Conservation (phyloP, 2,797 vertebrate species). For the Naso thynnoides region DNA sequence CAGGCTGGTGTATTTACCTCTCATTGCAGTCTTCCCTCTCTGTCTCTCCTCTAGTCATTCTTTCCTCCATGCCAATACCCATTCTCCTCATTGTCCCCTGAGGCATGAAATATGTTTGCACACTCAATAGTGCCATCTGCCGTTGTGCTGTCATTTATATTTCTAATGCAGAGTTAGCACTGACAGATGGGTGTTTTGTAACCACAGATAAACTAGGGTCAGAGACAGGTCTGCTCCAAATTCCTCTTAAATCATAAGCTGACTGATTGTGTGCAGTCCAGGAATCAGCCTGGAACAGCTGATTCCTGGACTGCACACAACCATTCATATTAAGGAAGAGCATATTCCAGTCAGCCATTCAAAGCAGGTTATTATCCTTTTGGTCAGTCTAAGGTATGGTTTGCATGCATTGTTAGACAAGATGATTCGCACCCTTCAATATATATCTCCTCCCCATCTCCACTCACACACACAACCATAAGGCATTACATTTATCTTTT, state of each 20-base stretch:
- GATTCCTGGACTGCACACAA: conserved; percentile 21
- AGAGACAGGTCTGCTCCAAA: conserved; percentile 38
- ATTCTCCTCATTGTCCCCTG: conserved; percentile 1
- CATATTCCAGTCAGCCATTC: neutral
- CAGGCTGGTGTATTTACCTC: conserved; percentile 5
- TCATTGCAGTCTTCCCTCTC: neutral
- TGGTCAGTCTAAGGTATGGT: neutral
- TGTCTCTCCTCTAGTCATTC: neutral
- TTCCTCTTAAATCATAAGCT: conserved; percentile 46
- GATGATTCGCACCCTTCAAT: neutral
- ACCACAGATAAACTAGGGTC: conserved; percentile 55
- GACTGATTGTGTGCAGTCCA: conserved; percentile 20
- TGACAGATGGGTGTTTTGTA: conserved; percentile 68
- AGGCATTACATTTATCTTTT: neutral
- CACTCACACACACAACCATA: neutral
- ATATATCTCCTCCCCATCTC: conserved; percentile 4
- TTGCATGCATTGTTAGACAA: neutral
- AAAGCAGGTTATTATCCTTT: conserved; percentile 4
- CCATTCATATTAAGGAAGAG: neutral
- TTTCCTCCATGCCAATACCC: conserved; percentile 9
- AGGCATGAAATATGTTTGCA: conserved; percentile 25
- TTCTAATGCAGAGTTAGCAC: conserved; percentile 16
- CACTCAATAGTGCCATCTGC: conserved; percentile 68
- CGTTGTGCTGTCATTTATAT: conserved; percentile 30
- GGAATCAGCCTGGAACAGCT: conserved; percentile 13